These are phyloP conservation scores for Panagrolaimus sp. DNA, from an alignment of 1,140 invertebrate genomes.

Conservation along the genomic window DNA sequence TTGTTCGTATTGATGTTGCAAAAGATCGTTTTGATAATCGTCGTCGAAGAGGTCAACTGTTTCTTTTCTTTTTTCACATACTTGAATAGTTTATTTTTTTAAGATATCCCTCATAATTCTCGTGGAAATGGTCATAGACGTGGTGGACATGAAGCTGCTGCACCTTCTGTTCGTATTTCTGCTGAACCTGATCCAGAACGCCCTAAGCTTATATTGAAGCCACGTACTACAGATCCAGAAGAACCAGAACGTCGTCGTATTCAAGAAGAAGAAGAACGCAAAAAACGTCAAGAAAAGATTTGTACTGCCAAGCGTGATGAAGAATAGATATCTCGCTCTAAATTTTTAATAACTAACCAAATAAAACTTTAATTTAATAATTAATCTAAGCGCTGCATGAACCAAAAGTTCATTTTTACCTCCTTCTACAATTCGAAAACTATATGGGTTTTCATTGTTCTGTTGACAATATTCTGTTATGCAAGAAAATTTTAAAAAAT, in stretches of 20 bases:
- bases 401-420: too few relatives aligned
- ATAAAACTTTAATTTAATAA: too few relatives aligned
- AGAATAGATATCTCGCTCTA: neutral
- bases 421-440: too few relatives aligned
- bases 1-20: conserved; percentile 73
- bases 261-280: conserved; percentile 40
- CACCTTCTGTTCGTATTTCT: neutral
- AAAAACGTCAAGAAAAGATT: conserved; percentile 64
- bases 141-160: neutral
- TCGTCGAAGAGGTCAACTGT: neutral
- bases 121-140: neutral
- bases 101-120: neutral
- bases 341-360: neutral
- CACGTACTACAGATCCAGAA: conserved; percentile 75
- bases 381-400: too few relatives aligned
- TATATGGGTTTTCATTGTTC: too few relatives aligned
- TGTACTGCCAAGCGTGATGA: conserved; percentile 61
- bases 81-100: too few relatives aligned
- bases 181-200: conserved; percentile 60
- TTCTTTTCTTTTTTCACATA: too few relatives aligned
- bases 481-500: too few relatives aligned
- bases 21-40: conserved; percentile 64
- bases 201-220: conserved; percentile 75
- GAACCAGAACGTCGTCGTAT: conserved; percentile 60
- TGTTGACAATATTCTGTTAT: too few relatives aligned